These are phyloP conservation scores for Brachyhypopomus gauderio DNA, from an alignment of 2,113 vertebrate species.

Conservation along the genomic window DNA sequence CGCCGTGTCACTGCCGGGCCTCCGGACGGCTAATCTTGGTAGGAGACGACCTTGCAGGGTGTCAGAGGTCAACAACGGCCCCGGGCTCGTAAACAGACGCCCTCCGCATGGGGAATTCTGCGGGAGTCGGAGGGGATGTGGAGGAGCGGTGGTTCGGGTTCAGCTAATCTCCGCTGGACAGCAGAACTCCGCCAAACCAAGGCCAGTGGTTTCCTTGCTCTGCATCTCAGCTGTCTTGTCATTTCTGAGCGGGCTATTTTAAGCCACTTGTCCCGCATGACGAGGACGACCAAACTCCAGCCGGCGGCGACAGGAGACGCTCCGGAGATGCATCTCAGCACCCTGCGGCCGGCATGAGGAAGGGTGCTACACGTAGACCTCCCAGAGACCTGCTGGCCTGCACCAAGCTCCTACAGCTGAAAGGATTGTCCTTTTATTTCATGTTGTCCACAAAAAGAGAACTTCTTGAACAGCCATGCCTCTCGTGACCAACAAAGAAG, in stretches of 20 bases:
- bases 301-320: slow-evolving; percentile 57
- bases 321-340: slow-evolving; percentile 51
- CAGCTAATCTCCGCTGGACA: slow-evolving; percentile 62
- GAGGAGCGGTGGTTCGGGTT: slow-evolving; percentile 55
- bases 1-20: background rate
- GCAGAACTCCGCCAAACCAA: slow-evolving; percentile 66
- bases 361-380: too few species aligned
- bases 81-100: slow-evolving; percentile 56
- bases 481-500: too few species aligned
- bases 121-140: slow-evolving; percentile 45
- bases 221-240: slow-evolving; percentile 77
- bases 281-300: slow-evolving; percentile 33
- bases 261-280: slow-evolving; percentile 66
- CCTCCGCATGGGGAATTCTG: slow-evolving; percentile 34
- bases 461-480: too few species aligned
- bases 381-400: too few species aligned
- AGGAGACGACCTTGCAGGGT: slow-evolving; percentile 65
- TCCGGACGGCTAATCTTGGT: slow-evolving; percentile 63
- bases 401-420: too few species aligned
- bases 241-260: slow-evolving; percentile 78
- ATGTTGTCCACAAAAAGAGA: too few species aligned
- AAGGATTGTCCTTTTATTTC: too few species aligned
- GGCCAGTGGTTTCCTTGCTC: slow-evolving; percentile 59
- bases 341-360: too few species aligned
- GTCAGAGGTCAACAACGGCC: slow-evolving; percentile 73